phyloP scores from a whole-genome alignment of 2,113 vertebrate genomes.

The Zapus hudsonius region DNA sequence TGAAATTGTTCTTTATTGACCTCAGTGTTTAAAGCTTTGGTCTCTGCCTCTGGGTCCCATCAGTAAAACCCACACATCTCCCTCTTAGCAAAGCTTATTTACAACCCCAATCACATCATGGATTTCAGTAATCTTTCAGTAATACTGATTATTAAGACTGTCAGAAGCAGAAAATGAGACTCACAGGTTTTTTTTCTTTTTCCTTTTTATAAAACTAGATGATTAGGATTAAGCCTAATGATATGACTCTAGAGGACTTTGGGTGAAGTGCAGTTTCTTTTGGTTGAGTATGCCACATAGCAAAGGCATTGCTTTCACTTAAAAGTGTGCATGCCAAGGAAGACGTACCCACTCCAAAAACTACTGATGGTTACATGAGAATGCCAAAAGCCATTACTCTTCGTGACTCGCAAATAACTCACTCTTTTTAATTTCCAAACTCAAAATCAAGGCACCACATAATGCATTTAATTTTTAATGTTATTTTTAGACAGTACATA shows the following conservation, averaged over 20 bases:
- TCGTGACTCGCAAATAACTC: not conserved
- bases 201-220: constrained; percentile 53
- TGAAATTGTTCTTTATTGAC: constrained; percentile 80
- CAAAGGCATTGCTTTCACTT: not conserved
- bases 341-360: not conserved
- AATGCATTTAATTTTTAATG: not conserved
- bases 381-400: not conserved
- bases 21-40: constrained; percentile 64
- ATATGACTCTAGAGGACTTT: constrained; percentile 53
- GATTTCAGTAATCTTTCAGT: constrained; percentile 84
- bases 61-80: constrained; percentile 71
- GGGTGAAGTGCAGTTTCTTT: constrained; percentile 29
- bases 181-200: not conserved
- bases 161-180: constrained; percentile 68
- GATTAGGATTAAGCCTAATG: constrained; percentile 81
- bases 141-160: constrained; percentile 80
- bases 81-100: constrained; percentile 79
- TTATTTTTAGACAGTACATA: not conserved
- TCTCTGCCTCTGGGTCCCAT: constrained; percentile 70
- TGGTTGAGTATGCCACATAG: not conserved
- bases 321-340: not conserved
- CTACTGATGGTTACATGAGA: constrained; percentile 31
- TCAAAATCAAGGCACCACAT: not conserved
- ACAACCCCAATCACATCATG: constrained; percentile 82
- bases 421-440: not conserved